These are phyloP conservation scores for Drosophila longiperda DNA, from an alignment of 2,888 invertebrate species.

Conservation along the genomic window DNA sequence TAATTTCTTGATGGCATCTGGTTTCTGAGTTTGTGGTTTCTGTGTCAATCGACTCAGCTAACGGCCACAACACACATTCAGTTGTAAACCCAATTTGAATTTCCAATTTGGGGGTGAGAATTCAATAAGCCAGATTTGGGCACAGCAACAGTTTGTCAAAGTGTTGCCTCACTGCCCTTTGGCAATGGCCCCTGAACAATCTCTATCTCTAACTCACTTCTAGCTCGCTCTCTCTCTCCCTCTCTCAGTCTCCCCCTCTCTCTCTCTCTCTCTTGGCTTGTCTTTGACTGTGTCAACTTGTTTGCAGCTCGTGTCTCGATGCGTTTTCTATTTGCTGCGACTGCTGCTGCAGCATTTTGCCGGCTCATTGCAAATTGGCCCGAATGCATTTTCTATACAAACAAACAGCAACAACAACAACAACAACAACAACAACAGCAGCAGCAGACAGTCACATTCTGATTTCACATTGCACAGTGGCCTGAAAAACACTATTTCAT, in stretches of 20 bases:
- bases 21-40: slow-evolving; percentile 45
- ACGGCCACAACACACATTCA: slow-evolving; percentile 49
- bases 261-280: not conserved
- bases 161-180: slow-evolving; percentile 51
- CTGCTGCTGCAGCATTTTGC: slow-evolving; percentile 75
- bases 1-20: slow-evolving; percentile 24
- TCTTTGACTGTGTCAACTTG: slow-evolving; percentile 51
- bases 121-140: slow-evolving; percentile 58
- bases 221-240: slow-evolving; percentile 4
- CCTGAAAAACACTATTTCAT: not conserved
- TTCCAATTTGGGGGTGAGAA: slow-evolving; percentile 50
- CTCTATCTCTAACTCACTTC: not conserved
- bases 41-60: slow-evolving; percentile 44
- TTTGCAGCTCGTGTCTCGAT: slow-evolving; percentile 42
- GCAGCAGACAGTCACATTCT: slow-evolving; percentile 49
- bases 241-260: not conserved
- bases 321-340: slow-evolving; percentile 62
- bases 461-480: slow-evolving; percentile 52
- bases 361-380: slow-evolving; percentile 79
- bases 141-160: slow-evolving; percentile 63
- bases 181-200: slow-evolving; percentile 37
- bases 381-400: slow-evolving; percentile 76
- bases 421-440: slow-evolving; percentile 17
- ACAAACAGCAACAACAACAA: slow-evolving; percentile 36
- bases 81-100: slow-evolving; percentile 35